These are phyloP conservation scores for Seriola rivoliana DNA, from an alignment of 2,113 vertebrate genomes.

Conservation along the genomic window DNA sequence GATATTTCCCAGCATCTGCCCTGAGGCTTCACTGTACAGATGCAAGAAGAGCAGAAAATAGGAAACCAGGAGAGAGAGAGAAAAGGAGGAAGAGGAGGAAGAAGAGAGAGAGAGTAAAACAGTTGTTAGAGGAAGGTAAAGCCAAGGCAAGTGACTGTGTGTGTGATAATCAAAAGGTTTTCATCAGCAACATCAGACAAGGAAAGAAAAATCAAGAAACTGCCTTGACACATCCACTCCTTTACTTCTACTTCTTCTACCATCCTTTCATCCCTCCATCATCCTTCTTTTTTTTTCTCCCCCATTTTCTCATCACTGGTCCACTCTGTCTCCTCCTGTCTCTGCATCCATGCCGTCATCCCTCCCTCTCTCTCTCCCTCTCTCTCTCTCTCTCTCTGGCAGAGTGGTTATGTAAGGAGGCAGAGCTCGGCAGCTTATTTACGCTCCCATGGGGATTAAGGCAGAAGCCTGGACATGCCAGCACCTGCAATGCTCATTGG, in stretches of 20 bases:
- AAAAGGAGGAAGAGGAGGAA: neutral
- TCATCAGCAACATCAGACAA: neutral
- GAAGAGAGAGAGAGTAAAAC: neutral
- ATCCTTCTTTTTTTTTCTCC: neutral
- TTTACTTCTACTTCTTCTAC: neutral
- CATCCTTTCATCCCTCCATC: neutral
- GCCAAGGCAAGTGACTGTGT: neutral
- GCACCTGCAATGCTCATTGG: constrained; percentile 60
- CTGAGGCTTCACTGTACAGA: constrained; percentile 10
- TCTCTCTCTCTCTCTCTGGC: constrained; percentile 17
- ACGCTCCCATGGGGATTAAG: constrained; percentile 74
- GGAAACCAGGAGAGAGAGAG: neutral
- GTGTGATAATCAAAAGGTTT: too few species aligned
- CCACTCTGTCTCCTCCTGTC: neutral
- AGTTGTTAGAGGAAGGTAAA: neutral
- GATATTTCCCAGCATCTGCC: constrained; percentile 49
- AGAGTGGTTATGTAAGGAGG: constrained; percentile 65
- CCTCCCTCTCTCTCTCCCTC: neutral
- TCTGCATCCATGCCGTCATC: constrained; percentile 42
- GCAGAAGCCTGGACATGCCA: constrained; percentile 58
- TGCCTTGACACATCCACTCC: neutral
- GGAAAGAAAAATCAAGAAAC: neutral
- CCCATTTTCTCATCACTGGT: neutral
- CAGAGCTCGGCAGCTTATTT: constrained; percentile 67
- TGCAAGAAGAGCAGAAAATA: neutral